phyloP scores from a whole-genome alignment of 2,888 invertebrate genomes.

The Philereme vetulata region DNA sequence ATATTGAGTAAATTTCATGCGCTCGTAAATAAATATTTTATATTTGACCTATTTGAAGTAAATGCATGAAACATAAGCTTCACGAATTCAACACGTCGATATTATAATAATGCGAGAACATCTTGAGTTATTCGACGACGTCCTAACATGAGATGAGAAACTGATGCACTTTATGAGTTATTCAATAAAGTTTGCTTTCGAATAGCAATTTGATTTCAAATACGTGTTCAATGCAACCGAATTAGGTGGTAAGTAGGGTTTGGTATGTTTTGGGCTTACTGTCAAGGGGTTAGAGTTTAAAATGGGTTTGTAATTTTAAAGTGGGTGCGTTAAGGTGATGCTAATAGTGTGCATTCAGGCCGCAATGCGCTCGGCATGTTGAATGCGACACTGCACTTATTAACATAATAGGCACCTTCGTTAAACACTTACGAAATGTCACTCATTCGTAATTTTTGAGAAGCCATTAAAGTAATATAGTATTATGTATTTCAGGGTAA shows the following conservation, averaged over 20 bases:
- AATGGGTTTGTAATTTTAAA: conserved; percentile 21
- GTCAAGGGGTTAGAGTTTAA: conserved; percentile 19
- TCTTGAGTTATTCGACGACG: conserved; percentile 20
- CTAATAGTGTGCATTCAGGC: conserved; percentile 52
- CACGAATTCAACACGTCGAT: conserved; percentile 29
- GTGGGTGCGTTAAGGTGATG: conserved; percentile 42
- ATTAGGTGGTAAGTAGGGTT: conserved; percentile 8
- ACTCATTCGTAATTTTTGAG: conserved; percentile 11
- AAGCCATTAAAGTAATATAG: not conserved
- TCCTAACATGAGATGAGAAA: conserved; percentile 14
- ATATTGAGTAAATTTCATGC: not conserved
- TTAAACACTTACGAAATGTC: conserved; percentile 31
- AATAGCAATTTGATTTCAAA: conserved; percentile 6
- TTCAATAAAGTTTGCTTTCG: conserved; percentile 18
- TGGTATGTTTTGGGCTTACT: conserved; percentile 15
- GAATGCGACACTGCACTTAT: conserved; percentile 34
- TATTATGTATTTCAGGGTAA: too few species aligned
- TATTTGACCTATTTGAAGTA: conserved; percentile 5
- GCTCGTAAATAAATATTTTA: conserved; percentile 5
- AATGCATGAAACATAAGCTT: conserved; percentile 16
- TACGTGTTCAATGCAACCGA: conserved; percentile 6
- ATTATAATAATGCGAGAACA: conserved; percentile 28
- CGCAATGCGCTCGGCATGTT: conserved; percentile 46
- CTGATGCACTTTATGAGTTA: not conserved
- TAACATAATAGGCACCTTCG: conserved; percentile 38